Percentiles rank a stretch among this genome's conserved stretches.
Evolutionary conservation across 2,888 invertebrate species (phyloP).

Genomic region (Germaria angustata): DNA sequence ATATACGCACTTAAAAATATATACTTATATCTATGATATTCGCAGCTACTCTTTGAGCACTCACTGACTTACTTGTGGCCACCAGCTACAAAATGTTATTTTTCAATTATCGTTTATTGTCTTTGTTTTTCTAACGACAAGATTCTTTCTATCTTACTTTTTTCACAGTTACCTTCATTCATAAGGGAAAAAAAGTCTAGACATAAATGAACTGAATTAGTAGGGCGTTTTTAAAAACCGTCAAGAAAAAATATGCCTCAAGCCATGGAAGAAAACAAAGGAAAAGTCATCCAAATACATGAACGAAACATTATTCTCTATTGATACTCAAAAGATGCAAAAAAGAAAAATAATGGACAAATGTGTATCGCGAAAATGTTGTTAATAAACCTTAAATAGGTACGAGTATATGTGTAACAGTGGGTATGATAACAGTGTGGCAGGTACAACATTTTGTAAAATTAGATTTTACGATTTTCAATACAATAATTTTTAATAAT

Average conservation of each 20-base stretch:
- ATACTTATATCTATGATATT: not conserved
- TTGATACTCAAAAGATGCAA: constrained; percentile 33
- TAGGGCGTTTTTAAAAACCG: not conserved
- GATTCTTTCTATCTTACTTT: constrained; percentile 15
- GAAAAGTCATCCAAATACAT: constrained; percentile 1
- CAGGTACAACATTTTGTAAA: too few species aligned
- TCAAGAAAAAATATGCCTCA: constrained; percentile 21
- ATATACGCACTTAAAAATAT: not conserved
- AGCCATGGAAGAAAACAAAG: constrained; percentile 5
- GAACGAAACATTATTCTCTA: constrained; percentile 5
- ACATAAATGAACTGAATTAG: constrained; percentile 56
- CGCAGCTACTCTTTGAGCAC: not conserved
- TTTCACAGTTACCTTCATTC: constrained; percentile 1
- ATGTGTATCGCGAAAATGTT: constrained; percentile 9
- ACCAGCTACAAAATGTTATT: constrained; percentile 42
- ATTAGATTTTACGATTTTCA: too few species aligned
- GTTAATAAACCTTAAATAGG: constrained; percentile 5
- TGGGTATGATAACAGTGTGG: constrained; percentile 10
- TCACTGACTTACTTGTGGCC: not conserved
- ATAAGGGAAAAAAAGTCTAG: constrained; percentile 51
- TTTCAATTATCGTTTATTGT: constrained; percentile 58
- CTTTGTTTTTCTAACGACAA: constrained; percentile 46
- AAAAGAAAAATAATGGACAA: not conserved
- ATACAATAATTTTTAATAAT: too few species aligned
- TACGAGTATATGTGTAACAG: not conserved